Percentiles rank a stretch among this genome's conserved stretches.
phyloP scores from a whole-genome alignment of 2,888 invertebrate genomes.

The Darwinula stevensoni region DNA sequence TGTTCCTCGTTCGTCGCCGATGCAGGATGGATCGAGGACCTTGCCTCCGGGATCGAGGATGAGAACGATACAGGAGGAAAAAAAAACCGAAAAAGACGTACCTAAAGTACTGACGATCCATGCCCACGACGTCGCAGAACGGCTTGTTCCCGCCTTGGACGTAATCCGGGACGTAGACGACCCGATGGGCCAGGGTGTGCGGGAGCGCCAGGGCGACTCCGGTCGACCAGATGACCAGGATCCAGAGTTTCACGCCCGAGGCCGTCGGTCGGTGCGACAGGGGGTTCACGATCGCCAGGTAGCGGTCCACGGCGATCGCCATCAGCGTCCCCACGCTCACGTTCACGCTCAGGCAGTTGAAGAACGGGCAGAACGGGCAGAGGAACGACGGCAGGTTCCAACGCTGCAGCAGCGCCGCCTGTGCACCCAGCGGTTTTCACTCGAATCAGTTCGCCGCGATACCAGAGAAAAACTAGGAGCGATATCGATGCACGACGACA shows the following conservation, averaged over 20 bases:
- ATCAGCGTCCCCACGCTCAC: slow-evolving; percentile 68
- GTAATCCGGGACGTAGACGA: slow-evolving; percentile 19
- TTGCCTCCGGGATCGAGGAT: too few species aligned
- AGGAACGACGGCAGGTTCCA: slow-evolving; percentile 61
- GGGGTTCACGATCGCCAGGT: slow-evolving; percentile 18
- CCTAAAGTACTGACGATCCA: slow-evolving; percentile 9
- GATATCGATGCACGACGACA: too few species aligned
- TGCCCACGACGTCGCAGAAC: slow-evolving; percentile 15
- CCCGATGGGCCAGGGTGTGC: slow-evolving; percentile 30
- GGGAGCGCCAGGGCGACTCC: slow-evolving; percentile 35
- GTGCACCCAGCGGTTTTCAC: too few species aligned
- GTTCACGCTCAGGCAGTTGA: slow-evolving; percentile 53
- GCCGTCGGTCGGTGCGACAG: slow-evolving; percentile 29
- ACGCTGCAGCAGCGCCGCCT: slow-evolving; percentile 50
- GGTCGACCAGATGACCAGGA: slow-evolving; percentile 40
- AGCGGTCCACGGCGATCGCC: slow-evolving; percentile 52
- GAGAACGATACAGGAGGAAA: too few species aligned
- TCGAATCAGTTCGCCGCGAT: too few species aligned
- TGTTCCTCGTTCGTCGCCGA: too few species aligned
- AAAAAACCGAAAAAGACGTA: too few species aligned
- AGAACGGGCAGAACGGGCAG: slow-evolving; percentile 65
- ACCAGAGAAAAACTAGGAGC: too few species aligned
- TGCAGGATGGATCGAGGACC: too few species aligned
- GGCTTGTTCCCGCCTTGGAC: slow-evolving; percentile 11
- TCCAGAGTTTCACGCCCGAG: slow-evolving; percentile 35